phyloP scores from a whole-genome alignment of 2,888 invertebrate species.

The Hirtodrosophila histrioides region DNA sequence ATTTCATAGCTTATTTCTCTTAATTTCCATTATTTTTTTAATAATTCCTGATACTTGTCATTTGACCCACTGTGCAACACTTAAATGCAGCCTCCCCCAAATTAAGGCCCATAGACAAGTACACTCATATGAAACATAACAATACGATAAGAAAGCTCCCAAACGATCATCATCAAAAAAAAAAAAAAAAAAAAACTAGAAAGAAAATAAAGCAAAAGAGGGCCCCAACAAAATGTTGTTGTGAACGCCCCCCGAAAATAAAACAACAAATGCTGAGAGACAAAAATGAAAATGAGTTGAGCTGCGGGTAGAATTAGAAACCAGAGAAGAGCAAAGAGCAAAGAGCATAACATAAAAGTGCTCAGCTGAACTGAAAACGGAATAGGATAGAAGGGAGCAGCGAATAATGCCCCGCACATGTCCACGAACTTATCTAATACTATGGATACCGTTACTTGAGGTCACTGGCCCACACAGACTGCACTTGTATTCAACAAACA shows the following conservation, averaged over 20 bases:
- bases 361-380: slow-evolving; percentile 1
- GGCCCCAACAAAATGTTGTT: slow-evolving; percentile 19
- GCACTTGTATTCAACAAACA: slow-evolving; percentile 61
- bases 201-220: neutral
- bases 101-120: neutral
- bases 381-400: slow-evolving; percentile 13
- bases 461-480: slow-evolving; percentile 75
- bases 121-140: neutral
- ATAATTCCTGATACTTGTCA: too few species aligned
- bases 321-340: slow-evolving; percentile 10
- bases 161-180: slow-evolving; percentile 21
- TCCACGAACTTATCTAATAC: slow-evolving; percentile 73
- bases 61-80: slow-evolving; percentile 12
- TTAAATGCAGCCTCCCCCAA: slow-evolving; percentile 18
- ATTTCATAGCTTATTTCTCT: too few species aligned
- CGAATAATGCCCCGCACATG: slow-evolving; percentile 37
- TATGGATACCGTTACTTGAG: slow-evolving; percentile 80
- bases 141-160: slow-evolving; percentile 37
- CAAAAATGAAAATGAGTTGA: slow-evolving; percentile 13
- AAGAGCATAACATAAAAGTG: slow-evolving; percentile 20
- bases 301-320: slow-evolving; percentile 37
- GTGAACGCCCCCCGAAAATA: slow-evolving; percentile 18
- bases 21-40: too few species aligned
- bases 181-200: too few species aligned
- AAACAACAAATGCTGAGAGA: slow-evolving; percentile 3